Base-by-base conservation (phyloP, 2,797 vertebrate species). In the Thunnus albacares region DNA sequence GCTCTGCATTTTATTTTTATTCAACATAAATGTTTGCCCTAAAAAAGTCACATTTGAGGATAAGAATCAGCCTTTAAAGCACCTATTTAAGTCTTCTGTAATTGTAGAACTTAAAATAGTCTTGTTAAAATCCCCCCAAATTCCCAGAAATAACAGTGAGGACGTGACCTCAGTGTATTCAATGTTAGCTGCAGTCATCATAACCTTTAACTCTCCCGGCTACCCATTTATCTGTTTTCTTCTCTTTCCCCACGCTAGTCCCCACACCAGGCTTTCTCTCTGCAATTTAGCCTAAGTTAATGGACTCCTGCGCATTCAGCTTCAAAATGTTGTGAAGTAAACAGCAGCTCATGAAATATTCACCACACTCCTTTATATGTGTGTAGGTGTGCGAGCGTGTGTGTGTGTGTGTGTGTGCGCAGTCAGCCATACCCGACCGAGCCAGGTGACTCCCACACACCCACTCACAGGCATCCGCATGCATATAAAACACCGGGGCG, bases 281-380 rank as follows among this genome's bases (percentile, higher is more conserved):
- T 73, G 45, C 75, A 79, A 88, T 90, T 90, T 89, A 85, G 86
- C 78, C 73, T 38, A 75, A 85, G 80, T 91, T 91, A 93, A 92
- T 93, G 91, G 89, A 90, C 87, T 93, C 79, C 72, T 81, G 82
- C 85, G 76, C 89, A 86, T 84, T 89, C 81, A 64, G 75, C 71
- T 79, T 60, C 43, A 88, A 85, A 89, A 85, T 82, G 86, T 80
- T 89, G 84, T 81, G 87, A 89, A 89, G 89, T 87, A 93, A 93
- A 91, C 90, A 93, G 87, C 89, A 83, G 82, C 91, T 91, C 90
- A 92, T 95, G 83, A 93, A 95, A 93, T 90, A 94, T 94, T 93
- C 84, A 94, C 73, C 59, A 52, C 66, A 30, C 78, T 81, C 38
- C 58, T 75, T 70, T 64, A 47, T 72, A 63, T 75, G 66, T 72